Percentiles rank a stretch among this genome's conserved stretches.
phyloP scores from a whole-genome alignment of 2,113 vertebrate species.

The Pseudorhombus dupliciocellatus region DNA sequence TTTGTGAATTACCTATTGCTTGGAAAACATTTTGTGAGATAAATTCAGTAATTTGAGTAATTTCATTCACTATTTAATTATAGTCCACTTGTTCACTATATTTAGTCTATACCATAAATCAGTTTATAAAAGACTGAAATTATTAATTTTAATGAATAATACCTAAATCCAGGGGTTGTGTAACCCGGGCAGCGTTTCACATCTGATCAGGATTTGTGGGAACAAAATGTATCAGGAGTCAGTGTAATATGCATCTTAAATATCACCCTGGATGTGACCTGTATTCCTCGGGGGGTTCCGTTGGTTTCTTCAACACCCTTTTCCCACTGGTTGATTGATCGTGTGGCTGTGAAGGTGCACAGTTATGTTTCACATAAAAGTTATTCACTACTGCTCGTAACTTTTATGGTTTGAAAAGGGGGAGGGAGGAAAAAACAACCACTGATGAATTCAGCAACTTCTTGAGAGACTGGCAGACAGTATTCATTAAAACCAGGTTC shows the following conservation, averaged over 20 bases:
- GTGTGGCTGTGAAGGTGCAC: neutral
- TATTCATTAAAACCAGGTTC: slow-evolving; percentile 31
- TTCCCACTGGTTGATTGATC: neutral
- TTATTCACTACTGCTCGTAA: neutral
- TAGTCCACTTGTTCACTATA: neutral
- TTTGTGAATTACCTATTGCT: no score
- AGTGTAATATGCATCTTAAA: neutral
- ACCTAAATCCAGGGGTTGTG: slow-evolving; percentile 10
- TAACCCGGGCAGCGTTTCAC: slow-evolving; percentile 8
- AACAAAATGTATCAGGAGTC: neutral
- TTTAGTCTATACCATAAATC: no score
- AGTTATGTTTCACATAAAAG: neutral
- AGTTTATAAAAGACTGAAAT: neutral
- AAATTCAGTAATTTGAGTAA: no score
- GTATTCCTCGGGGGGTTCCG: neutral
- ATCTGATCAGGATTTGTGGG: neutral
- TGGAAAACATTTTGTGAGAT: no score
- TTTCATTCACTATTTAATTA: no score
- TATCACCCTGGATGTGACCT: neutral
- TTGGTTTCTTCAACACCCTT: neutral
- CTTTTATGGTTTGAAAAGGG: neutral
- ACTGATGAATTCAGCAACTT: neutral
- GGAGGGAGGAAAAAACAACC: neutral
- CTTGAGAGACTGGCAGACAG: slow-evolving; percentile 9
- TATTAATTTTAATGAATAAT: neutral